phyloP scores from a whole-genome alignment of 2,113 vertebrate genomes.

The Psilopogon haemacephalus region DNA sequence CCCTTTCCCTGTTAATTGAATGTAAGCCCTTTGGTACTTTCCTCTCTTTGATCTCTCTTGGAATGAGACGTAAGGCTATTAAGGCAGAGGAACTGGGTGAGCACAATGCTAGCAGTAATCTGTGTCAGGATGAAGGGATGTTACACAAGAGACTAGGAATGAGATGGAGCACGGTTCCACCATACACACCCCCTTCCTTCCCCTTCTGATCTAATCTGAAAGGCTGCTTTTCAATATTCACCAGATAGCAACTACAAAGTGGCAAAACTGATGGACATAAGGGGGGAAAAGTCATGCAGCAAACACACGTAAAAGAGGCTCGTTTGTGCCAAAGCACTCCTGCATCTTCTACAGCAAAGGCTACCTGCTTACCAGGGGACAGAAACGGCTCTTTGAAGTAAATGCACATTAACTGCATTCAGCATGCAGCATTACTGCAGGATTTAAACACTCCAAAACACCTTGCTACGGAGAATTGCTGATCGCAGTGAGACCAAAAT shows the following conservation, averaged over 20 bases:
- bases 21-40: conserved; percentile 55
- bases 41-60: conserved; percentile 61
- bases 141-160: background rate
- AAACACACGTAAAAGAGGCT: background rate
- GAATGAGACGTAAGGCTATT: conserved; percentile 55
- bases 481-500: background rate
- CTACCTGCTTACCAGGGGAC: conserved; percentile 17
- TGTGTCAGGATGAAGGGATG: conserved; percentile 29
- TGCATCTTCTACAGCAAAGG: background rate
- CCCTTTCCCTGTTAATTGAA: conserved; percentile 69
- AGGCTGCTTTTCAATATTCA: background rate
- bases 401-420: background rate
- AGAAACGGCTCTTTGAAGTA: conserved; percentile 28
- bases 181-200: fast-evolving
- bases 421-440: background rate
- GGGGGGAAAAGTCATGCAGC: background rate
- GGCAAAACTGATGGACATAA: background rate
- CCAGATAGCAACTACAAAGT: background rate
- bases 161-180: background rate
- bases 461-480: background rate
- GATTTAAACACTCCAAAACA: background rate
- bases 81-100: conserved; percentile 51
- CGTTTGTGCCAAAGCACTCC: background rate
- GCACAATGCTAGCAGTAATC: conserved; percentile 55
- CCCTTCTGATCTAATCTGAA: background rate